Base-by-base conservation (phyloP, 2,888 invertebrate genomes). In the Troilus luridus region DNA sequence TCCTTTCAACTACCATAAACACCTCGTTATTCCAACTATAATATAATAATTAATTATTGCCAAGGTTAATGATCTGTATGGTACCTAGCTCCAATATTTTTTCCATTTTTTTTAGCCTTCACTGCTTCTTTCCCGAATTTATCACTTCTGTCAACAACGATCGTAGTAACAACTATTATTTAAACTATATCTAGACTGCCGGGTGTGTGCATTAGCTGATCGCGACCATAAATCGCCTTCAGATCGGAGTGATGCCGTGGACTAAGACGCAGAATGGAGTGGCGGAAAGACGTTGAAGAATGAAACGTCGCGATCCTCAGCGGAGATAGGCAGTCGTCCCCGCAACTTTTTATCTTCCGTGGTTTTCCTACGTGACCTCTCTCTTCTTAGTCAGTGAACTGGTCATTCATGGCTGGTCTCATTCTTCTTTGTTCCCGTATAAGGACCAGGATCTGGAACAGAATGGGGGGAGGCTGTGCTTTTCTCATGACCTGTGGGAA, bases 301-400 rank as follows among this genome's bases (percentile, higher is more conserved):
- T 81, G 81, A 54, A 81, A 54, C 54, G 54, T 81, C 21, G 81
- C 81, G 54, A 81, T 54, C 54, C 54, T 54, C 19, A 6, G 27
- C 1, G 81, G 54, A 81, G 81, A 81, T 81, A 81, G 81, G 10
- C 81, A 54, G 81, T 81, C 81, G 81, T 81, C 81, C 81, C 54
- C 81, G 81, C 81, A 81, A 81, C 81, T 81, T 81, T 81, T 81
- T 81, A 81, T 81, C 81, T 81, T 54, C 54, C 54, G 54, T 81
- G 81, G 81, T 81, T 81, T 67, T 81, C 81, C 81, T 81, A 81
- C 81, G 81, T 81, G 81, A 81, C 54, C 81, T 81, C 81, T 81
- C 81, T 81, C 81, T 81, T 54, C 81, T 56, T 21, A 54, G 81
- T 11, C 81, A 81, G 81, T 54, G 81, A 81, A 81, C 81, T 81